Conservation (phyloP, 2,888 invertebrate genomes). For the Boloria selene region DNA sequence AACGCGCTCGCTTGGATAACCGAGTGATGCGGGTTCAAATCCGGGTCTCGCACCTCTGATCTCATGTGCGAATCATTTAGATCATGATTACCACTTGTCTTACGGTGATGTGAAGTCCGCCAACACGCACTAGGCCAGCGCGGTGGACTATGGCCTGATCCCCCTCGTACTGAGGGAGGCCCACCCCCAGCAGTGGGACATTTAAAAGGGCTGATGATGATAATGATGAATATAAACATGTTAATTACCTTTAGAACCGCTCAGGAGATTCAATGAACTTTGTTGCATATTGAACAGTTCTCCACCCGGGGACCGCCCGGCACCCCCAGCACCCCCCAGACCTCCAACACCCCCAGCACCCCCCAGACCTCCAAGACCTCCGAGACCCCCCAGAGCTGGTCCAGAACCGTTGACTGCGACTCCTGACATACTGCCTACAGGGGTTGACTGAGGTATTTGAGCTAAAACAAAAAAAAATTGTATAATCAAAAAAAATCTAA, state of each 20-base stretch:
- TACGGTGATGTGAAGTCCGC: no score
- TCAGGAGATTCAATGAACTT: slow-evolving; percentile 60
- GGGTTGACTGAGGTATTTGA: slow-evolving; percentile 42
- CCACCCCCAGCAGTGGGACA: no score
- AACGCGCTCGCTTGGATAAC: no score
- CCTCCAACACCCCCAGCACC: slow-evolving; percentile 1
- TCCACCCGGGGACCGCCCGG: slow-evolving; percentile 26
- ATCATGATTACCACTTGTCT: no score
- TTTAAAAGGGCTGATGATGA: no score
- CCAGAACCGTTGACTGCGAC: slow-evolving; percentile 8
- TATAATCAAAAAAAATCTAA: not conserved
- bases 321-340: slow-evolving; percentile 2
- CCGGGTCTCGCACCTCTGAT: no score
- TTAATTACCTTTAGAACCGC: slow-evolving; percentile 61
- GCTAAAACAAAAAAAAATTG: slow-evolving; percentile 23
- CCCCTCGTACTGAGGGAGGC: no score
- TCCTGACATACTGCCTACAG: not conserved
- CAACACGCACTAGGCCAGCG: no score
- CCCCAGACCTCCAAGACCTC: slow-evolving; percentile 43
- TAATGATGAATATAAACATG: not conserved
- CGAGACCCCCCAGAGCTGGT: slow-evolving; percentile 21
- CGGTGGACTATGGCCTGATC: no score
- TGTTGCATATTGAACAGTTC: slow-evolving; percentile 63
- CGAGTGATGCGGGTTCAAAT: no score
- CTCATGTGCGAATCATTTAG: no score